Evolutionary conservation across 2,113 vertebrate species (phyloP), one percentile per base, ranked within the genome.

Genomic region (Anoura caudifer): DNA sequence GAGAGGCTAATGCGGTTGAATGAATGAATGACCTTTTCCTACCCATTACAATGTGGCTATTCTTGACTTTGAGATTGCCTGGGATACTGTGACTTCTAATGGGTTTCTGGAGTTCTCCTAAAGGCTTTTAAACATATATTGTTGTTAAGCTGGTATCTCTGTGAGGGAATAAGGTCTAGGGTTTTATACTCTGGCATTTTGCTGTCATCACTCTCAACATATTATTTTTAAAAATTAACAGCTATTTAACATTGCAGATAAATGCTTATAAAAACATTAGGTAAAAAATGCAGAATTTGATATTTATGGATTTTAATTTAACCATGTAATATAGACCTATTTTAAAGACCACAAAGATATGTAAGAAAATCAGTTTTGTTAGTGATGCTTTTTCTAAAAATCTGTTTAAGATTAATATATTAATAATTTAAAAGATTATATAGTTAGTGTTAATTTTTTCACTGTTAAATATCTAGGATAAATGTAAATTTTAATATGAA

Each of bases 241-340:
- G 7, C 31, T 90, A 70, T 81, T 79, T 69, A 69, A 88, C 10
- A 88, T 45, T 45, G 8, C 28, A 70, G 26, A 90, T 81, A 86
- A 81, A 93, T 61, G 28, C 1, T 65, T 76, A 70, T 31, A 26
- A 80, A 56, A 41, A 94, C 5, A 91, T 8, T 76, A 86, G 93
- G n/a, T 50, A 63, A 90, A 85, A 81, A 81, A 61, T 59, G 28
- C 41, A 52, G 13, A 65, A 83, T 26, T 91, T 47, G 24, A 24
- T 73, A 47, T 45, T 96, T 50, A 89, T 26, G 54, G 54, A 47
- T 92, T 94, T 91, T 91, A 92, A 89, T 94, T 91, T 91, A 92
- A 89, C 4, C 28, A 95, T 24, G 24, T 26, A 65, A 73, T 9
- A 72, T 1, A 22, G 17, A 93, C 54, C 17, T 95, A 36, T 52